A percentile compares a stretch with the other conserved stretches of the same genome.
Evolutionary conservation across 2,797 vertebrate species (phyloP).

Genomic region (Rhadinocentrus ornatus): DNA sequence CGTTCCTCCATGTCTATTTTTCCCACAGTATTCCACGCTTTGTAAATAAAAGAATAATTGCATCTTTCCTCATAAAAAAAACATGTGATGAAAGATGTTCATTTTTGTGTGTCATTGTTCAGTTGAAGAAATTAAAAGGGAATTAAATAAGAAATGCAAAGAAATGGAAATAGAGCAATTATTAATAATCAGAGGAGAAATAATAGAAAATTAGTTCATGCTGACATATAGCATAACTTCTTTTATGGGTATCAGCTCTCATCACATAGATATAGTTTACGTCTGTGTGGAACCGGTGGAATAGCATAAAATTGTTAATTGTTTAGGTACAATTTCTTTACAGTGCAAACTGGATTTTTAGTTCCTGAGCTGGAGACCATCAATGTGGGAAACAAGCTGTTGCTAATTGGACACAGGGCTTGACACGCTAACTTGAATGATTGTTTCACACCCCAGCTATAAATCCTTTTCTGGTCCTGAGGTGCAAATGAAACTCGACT

Average conservation of each 20-base stretch:
- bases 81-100: background rate
- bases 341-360: conserved; percentile 47
- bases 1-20: conserved; percentile 2
- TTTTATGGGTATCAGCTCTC: background rate
- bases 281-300: too few relatives aligned
- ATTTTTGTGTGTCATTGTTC: background rate
- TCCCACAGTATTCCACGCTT: conserved; percentile 6
- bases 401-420: conserved; percentile 67
- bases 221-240: conserved; percentile 8
- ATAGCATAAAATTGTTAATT: conserved; percentile 34
- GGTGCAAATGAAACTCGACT: conserved; percentile 62
- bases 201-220: background rate
- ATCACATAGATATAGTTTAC: too few relatives aligned
- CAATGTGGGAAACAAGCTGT: conserved; percentile 54
- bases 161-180: background rate
- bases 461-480: conserved; percentile 67
- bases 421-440: conserved; percentile 63
- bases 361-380: conserved; percentile 31
- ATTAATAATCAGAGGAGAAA: background rate
- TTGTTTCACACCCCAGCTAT: conserved; percentile 68
- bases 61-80: conserved; percentile 17
- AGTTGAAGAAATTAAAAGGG: background rate
- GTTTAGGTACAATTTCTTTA: conserved; percentile 24
- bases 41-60: conserved; percentile 35
- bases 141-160: background rate